A percentile compares a stretch with the other conserved stretches of the same genome.
Evolutionary conservation across 1,140 invertebrate species (phyloP).

Genomic region (Campoletis sonorensis): DNA sequence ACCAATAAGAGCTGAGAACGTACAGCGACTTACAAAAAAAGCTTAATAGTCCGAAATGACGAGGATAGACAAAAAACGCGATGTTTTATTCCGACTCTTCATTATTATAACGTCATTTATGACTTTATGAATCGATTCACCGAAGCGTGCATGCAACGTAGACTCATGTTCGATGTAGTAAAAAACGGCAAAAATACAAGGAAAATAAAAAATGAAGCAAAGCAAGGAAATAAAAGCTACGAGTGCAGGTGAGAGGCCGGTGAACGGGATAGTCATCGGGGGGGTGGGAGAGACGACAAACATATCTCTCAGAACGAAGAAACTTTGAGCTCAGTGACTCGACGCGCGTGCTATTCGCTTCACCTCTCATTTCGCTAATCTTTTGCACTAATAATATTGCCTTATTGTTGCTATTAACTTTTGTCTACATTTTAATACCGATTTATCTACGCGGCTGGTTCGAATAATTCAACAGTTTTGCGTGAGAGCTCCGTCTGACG

Average conservation of each 20-base stretch:
- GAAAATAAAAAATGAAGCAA: neutral
- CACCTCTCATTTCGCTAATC: neutral
- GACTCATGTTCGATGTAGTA: neutral
- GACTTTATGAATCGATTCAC: neutral
- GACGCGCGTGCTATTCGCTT: constrained; percentile 18
- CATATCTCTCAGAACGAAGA: constrained; percentile 10
- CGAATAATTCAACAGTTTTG: too few relatives aligned
- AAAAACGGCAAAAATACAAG: too few relatives aligned
- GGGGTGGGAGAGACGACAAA: neutral
- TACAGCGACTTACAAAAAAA: too few relatives aligned
- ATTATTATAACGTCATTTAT: too few relatives aligned
- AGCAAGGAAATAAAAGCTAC: neutral
- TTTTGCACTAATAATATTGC: neutral
- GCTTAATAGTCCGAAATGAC: too few relatives aligned
- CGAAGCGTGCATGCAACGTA: neutral
- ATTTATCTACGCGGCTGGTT: too few relatives aligned
- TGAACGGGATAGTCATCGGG: constrained; percentile 14
- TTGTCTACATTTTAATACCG: too few relatives aligned
- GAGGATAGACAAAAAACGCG: too few relatives aligned
- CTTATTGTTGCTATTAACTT: too few relatives aligned
- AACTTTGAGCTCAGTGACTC: constrained; percentile 33
- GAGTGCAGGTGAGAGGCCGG: constrained; percentile 4
- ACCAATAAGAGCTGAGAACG: too few relatives aligned
- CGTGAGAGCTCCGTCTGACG: too few relatives aligned
- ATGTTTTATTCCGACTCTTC: too few relatives aligned